Evolutionary conservation across 2,888 invertebrate genomes (phyloP), one percentile per base, ranked within the genome.

Genomic region (Caenorhabditis sulstoni): DNA sequence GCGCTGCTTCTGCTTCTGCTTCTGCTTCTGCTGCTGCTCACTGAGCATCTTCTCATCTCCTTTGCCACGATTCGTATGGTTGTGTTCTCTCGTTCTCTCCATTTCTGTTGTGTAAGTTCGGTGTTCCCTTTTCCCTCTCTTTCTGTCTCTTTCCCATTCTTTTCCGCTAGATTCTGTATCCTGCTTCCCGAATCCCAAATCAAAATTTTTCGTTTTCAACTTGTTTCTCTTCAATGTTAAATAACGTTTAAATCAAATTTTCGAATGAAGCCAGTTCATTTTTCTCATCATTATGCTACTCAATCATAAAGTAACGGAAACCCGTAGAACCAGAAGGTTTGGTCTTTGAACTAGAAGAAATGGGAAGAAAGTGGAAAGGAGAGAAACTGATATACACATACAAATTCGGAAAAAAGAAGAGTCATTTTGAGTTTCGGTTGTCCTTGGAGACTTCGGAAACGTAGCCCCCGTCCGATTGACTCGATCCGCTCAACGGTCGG

Each of bases 381-480:
- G 18, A 9, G 1, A 23, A 29, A 29, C 29, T 5, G 29, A 52
- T 52, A 52, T 52, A 52, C 52, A 52, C 52, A 52, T 52, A 52
- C 5, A 5, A 3, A 22, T 3, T 8, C 11, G 20, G 22, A n/a
- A 29, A 23, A 1, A 11, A n/a, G 3, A 20, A 12, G 0, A 41
- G 18, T 53, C 58, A 78, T 52, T 73, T 78, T 11, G 73, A 67
- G 47, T 37, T 67, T 12, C 66, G 41, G 37, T 66, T 55, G 57
- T 83, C 82, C 37, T 84, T 84, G 5, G 85, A 68, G 3, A 81
- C 79, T 62, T 86, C 86, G 16, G 83, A 83, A 11, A 79, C 86
- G 59, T 86, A 86, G 14, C 86, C 86, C 35, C 84, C 86, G 57
- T 86, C 86, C 1, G 83, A 83, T 61, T 83, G 84, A 50, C 82